A percentile compares a stretch with the other conserved stretches of the same genome.
Evolutionary conservation across 2,888 invertebrate species (phyloP).

Genomic region (Aphodius sticticus): DNA sequence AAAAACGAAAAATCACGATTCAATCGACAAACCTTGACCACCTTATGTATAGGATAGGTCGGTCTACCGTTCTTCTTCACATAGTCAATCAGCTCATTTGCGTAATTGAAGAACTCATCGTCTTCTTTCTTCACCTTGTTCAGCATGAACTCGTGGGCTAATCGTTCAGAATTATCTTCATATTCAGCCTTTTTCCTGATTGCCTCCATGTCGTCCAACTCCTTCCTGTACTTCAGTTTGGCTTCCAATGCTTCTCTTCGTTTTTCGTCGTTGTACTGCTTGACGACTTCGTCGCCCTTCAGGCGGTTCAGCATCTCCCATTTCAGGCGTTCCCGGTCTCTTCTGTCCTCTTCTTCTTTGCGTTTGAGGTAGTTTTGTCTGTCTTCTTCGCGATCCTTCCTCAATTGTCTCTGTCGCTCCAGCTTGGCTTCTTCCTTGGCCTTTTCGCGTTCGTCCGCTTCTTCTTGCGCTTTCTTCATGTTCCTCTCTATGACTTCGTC

Average conservation of each 20-base stretch:
- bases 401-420: constrained; percentile 53
- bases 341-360: constrained; percentile 54
- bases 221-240: constrained; percentile 59
- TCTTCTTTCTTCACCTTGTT: constrained; percentile 61
- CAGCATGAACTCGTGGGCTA: constrained; percentile 56
- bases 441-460: constrained; percentile 56
- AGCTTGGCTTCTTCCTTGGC: constrained; percentile 50
- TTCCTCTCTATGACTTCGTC: constrained; percentile 25
- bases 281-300: constrained; percentile 63
- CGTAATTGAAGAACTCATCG: constrained; percentile 64
- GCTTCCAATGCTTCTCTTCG: constrained; percentile 58
- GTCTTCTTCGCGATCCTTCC: constrained; percentile 48
- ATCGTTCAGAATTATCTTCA: constrained; percentile 32
- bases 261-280: constrained; percentile 59
- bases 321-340: constrained; percentile 60
- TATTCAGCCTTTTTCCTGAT: constrained; percentile 32
- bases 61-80: constrained; percentile 59
- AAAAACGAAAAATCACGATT: not conserved
- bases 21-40: constrained; percentile 51
- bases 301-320: constrained; percentile 68
- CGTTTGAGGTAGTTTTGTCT: constrained; percentile 52
- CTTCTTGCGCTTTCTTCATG: constrained; percentile 34
- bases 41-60: constrained; percentile 59
- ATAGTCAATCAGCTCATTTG: constrained; percentile 60
- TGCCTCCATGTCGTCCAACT: constrained; percentile 59